Base-by-base conservation (phyloP, 2,113 vertebrate species). In the Chauna torquata region DNA sequence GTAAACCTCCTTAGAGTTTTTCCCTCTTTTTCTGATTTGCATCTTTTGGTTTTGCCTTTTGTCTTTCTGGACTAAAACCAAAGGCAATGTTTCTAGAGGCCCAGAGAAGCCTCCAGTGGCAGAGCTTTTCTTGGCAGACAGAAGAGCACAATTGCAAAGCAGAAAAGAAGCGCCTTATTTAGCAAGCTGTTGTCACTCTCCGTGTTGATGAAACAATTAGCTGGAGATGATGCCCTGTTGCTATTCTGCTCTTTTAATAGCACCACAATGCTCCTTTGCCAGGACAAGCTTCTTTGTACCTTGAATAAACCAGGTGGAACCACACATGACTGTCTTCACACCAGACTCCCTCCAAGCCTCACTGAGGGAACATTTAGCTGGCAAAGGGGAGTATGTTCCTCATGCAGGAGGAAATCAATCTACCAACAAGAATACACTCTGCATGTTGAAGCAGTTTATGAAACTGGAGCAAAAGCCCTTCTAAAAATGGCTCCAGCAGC, bases 201-300 rank as follows among this genome's bases (percentile, higher is more conserved):
- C 78, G 81, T 75, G 82, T 40, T 92, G 93, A 90, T 92, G 92
- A 96, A 94, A 91, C 79, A 92, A 92, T 96, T 91, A 95, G 71
- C 62, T 92, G 61, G 87, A 82, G 77, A 88, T 87, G 92, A 87
- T 82, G 77, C 76, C 30, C 42, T 87, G 74, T 66, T 94, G 88
- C 86, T 50, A n/a, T 79, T 88, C 72, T 88, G 49, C 90, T 92
- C 78, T 76, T 95, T 88, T 66, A 84, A 77, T 28, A 92, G 54
- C 74, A 79, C 45, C 68, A 68, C 30, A 1, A 13, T 36, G 38
- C n/a, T 94, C 27, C 58, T 78, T 66, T 79, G 80, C 61, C 66
- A 87, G 70, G 70, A 75, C 24, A 28, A 85, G 3, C 12, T 45
- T 82, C 77, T 69, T 14, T 40, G 50, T 8, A 65, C 28, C 36